Evolutionary conservation across 1,140 invertebrate genomes (phyloP).

Genomic region (Watersipora subatra): DNA sequence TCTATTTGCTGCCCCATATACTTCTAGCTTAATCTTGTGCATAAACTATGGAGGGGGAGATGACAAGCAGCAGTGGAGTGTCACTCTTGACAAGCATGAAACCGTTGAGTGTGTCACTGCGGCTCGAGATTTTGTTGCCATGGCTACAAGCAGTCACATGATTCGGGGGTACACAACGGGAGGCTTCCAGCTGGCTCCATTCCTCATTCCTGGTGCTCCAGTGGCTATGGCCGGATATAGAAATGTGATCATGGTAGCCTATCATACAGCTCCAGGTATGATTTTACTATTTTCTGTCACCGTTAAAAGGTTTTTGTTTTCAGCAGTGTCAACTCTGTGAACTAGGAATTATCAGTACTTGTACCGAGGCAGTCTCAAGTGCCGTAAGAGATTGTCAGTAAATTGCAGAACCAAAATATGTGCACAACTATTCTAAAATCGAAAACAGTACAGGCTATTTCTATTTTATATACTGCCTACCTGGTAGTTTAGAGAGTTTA

Average conservation of each 20-base stretch:
- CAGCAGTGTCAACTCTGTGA: no score
- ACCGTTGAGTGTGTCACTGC: conserved; percentile 48
- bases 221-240: conserved; percentile 55
- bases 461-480: no score
- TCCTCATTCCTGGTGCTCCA: conserved; percentile 56
- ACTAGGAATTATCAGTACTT: no score
- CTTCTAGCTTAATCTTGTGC: background rate
- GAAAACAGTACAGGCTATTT: no score
- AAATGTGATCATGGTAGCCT: conserved; percentile 59
- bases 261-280: conserved; percentile 41
- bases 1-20: no score
- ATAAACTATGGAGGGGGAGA: background rate
- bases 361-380: no score
- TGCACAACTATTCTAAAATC: no score
- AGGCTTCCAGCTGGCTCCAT: conserved; percentile 68
- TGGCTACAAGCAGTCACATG: conserved; percentile 56
- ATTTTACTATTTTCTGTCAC: background rate
- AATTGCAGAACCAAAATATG: no score
- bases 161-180: conserved; percentile 68
- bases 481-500: no score
- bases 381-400: no score
- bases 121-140: conserved; percentile 60
- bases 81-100: background rate
- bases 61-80: background rate
- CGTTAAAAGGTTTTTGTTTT: background rate